Evolutionary conservation across 2,888 invertebrate genomes (phyloP).

Genomic region (Koerneria pararmatus): DNA sequence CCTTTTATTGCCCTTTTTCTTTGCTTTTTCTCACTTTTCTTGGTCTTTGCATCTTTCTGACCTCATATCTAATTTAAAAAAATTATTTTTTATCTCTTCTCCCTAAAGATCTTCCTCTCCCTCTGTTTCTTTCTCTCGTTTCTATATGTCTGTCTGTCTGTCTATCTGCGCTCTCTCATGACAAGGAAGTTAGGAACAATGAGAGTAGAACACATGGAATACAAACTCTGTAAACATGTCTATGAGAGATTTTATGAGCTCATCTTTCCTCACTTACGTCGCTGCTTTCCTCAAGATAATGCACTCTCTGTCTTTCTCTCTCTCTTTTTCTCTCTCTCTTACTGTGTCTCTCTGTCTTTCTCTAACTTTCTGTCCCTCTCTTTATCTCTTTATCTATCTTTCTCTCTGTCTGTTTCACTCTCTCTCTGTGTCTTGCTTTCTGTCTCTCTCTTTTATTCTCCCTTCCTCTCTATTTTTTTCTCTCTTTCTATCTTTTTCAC

Average conservation of each 20-base stretch:
- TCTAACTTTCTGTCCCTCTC: neutral
- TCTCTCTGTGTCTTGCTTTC: neutral
- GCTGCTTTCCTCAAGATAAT: too few species aligned
- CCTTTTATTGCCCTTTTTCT: neutral
- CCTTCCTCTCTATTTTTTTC: neutral
- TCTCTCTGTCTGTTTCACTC: conserved; percentile 1
- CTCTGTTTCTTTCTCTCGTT: conserved; percentile 1
- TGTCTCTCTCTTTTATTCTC: neutral
- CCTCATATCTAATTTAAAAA: too few species aligned
- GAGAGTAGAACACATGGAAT: too few species aligned
- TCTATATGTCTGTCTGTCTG: too few species aligned
- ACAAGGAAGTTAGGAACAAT: too few species aligned
- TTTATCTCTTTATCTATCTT: neutral
- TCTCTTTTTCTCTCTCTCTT: conserved; percentile 2
- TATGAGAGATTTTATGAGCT: too few species aligned
- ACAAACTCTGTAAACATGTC: too few species aligned
- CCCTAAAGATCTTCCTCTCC: conserved; percentile 2
- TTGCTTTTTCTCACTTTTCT: neutral
- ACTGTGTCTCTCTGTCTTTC: neutral
- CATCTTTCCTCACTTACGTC: too few species aligned
- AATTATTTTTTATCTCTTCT: neutral
- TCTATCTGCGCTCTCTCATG: too few species aligned
- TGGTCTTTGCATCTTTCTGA: neutral
- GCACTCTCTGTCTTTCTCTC: too few species aligned
- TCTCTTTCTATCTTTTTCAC: neutral